These are phyloP conservation scores for Heliconius erato DNA, from an alignment of 2,888 invertebrate genomes.

Conservation along the genomic window DNA sequence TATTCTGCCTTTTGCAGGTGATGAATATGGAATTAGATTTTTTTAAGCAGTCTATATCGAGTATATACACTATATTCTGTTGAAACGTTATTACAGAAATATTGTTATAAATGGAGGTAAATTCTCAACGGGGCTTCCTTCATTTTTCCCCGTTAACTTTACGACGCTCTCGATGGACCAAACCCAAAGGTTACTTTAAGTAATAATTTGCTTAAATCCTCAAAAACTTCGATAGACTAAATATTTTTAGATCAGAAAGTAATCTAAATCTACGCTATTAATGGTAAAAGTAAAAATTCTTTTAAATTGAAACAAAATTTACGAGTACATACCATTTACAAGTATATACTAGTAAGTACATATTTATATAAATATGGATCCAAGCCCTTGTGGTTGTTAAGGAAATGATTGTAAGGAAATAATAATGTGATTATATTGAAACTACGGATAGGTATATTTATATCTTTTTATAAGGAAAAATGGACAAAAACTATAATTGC, in stretches of 20 bases:
- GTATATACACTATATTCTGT: not conserved
- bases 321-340: too few relatives aligned
- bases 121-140: slow-evolving; percentile 20
- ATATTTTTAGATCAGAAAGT: not conserved
- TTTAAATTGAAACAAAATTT: too few relatives aligned
- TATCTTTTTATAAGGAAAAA: too few relatives aligned
- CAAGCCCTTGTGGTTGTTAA: too few relatives aligned
- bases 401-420: too few relatives aligned
- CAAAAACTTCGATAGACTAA: not conserved
- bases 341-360: too few relatives aligned
- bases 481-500: too few relatives aligned
- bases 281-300: not conserved
- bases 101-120: not conserved
- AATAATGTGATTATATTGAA: too few relatives aligned
- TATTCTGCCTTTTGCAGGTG: not conserved
- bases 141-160: slow-evolving; percentile 28
- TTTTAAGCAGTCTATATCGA: not conserved
- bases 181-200: slow-evolving; percentile 4
- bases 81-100: slow-evolving; percentile 18
- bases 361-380: too few relatives aligned
- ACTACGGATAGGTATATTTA: too few relatives aligned
- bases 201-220: slow-evolving; percentile 16
- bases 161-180: slow-evolving; percentile 15
- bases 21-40: not conserved
- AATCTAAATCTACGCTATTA: not conserved